A percentile compares a stretch with the other conserved stretches of the same genome.
Evolutionary conservation across 1,140 invertebrate species (phyloP).

Genomic region (Delia radicum): DNA sequence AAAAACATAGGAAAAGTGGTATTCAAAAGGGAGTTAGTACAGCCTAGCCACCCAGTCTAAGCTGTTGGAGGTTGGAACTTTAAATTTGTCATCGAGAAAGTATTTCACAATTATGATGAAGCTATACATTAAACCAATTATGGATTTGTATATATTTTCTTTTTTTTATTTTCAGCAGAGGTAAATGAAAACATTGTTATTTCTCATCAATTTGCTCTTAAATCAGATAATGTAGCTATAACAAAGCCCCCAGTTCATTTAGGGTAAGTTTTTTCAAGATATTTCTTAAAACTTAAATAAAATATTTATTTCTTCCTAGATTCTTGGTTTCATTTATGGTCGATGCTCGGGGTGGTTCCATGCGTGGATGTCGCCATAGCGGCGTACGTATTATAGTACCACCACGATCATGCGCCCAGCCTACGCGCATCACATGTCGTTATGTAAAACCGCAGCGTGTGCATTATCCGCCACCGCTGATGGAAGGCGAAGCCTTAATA

Average conservation of each 20-base stretch:
- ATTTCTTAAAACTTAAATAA: background rate
- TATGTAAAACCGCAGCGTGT: conserved; percentile 89
- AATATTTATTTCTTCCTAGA: conserved; percentile 60
- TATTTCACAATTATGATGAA: no score
- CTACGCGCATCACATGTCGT: conserved; percentile 86
- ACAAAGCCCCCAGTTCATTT: conserved; percentile 68
- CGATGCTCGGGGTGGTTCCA: conserved; percentile 95
- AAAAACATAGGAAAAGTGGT: no score
- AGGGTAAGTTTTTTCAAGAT: conserved; percentile 63
- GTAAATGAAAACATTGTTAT: background rate
- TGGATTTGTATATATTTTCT: no score
- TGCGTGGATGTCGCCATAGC: conserved; percentile 96
- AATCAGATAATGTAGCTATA: conserved; percentile 70
- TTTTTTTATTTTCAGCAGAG: background rate
- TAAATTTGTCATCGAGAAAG: no score
- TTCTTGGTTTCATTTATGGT: conserved; percentile 99
- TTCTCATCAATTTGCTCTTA: conserved; percentile 5
- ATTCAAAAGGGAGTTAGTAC: no score
- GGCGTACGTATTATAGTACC: conserved; percentile 97
- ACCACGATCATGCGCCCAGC: conserved; percentile 90
- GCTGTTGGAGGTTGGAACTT: no score
- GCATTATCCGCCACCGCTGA: conserved; percentile 91
- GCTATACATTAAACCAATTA: no score
- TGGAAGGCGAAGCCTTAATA: conserved; percentile 97
- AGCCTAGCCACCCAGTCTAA: no score